These are phyloP conservation scores for Leptothorax acervorum DNA, from an alignment of 2,888 invertebrate species.

Conservation along the genomic window DNA sequence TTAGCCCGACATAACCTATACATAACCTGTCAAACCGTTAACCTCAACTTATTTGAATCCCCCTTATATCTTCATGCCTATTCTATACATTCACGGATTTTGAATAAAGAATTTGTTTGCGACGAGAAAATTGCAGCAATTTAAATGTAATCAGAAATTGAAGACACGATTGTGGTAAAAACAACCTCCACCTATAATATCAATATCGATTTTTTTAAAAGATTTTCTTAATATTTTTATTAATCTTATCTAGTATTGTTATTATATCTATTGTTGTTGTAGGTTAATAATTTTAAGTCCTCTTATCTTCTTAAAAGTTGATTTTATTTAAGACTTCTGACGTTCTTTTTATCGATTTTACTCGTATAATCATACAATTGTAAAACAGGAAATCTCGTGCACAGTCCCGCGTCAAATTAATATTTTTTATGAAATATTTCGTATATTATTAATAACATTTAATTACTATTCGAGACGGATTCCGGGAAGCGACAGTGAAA, in stretches of 20 bases:
- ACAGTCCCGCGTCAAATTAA: background rate
- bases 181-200: background rate
- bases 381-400: background rate
- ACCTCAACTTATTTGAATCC: too few relatives aligned
- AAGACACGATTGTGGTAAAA: background rate
- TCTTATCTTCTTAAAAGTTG: background rate
- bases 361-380: background rate
- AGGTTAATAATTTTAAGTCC: background rate
- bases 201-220: background rate
- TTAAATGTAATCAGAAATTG: background rate
- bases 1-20: too few relatives aligned
- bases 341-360: background rate
- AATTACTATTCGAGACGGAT: constrained; percentile 9
- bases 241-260: background rate
- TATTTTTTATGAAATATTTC: background rate
- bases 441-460: constrained; percentile 32
- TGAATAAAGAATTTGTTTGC: background rate
- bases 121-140: background rate
- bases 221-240: background rate
- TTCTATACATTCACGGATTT: background rate
- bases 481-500: background rate
- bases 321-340: background rate
- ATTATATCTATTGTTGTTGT: background rate
- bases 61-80: background rate
- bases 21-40: too few relatives aligned